phyloP scores from a whole-genome alignment of 1,140 invertebrate species.

The Coptotermes formosanus region DNA sequence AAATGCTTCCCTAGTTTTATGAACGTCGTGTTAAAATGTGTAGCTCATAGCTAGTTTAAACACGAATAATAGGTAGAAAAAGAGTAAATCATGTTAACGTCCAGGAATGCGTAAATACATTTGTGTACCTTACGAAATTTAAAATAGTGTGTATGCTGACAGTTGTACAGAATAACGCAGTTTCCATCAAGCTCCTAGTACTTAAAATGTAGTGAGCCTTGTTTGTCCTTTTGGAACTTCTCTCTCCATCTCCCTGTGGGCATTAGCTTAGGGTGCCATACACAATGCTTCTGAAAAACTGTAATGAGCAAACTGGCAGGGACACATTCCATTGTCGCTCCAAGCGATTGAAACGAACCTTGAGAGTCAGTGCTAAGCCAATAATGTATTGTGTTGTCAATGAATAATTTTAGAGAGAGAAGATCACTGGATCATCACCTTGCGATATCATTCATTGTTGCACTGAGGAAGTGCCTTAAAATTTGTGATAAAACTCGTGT shows the following conservation, averaged over 20 bases:
- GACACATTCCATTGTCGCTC: conserved; percentile 34
- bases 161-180: conserved; percentile 28
- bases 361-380: conserved; percentile 17
- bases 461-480: conserved; percentile 37
- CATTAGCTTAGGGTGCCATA: conserved; percentile 31
- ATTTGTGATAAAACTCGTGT: conserved; percentile 38
- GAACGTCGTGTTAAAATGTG: conserved; percentile 34
- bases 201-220: conserved; percentile 33
- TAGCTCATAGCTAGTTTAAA: conserved; percentile 34
- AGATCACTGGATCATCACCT: conserved; percentile 32
- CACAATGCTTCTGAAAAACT: conserved; percentile 28
- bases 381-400: neutral
- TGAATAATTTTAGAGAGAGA: conserved; percentile 11
- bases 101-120: conserved; percentile 26
- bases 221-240: conserved; percentile 25
- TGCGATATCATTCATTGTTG: conserved; percentile 36
- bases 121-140: conserved; percentile 30
- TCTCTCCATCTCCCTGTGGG: conserved; percentile 30
- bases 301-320: conserved; percentile 30
- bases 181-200: conserved; percentile 32
- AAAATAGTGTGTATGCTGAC: conserved; percentile 25
- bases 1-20: conserved; percentile 36
- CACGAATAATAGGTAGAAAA: conserved; percentile 33
- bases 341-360: conserved; percentile 18
- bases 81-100: conserved; percentile 22